Evolutionary conservation across 1,140 invertebrate species (phyloP), one percentile per base, ranked within the genome.

Genomic region (Pentalonia nigronervosa): DNA sequence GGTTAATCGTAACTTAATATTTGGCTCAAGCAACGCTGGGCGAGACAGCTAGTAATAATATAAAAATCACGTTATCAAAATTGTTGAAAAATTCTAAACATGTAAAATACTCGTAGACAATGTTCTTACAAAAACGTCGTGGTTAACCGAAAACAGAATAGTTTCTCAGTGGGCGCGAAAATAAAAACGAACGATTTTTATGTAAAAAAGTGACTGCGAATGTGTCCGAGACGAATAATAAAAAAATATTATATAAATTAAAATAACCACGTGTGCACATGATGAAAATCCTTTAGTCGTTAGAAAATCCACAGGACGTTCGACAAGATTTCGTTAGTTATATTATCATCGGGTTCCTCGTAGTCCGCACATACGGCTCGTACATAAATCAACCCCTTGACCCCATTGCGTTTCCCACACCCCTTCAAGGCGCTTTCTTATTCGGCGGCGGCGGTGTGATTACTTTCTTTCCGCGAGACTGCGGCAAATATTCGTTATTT

Each of bases 381-480:
- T 50, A 92, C 90, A 92, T 92, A 92, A 92, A 92, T 92, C 90
- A 92, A 83, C 90, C 67, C 47, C 67, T 92, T 45, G 45, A n/a
- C 41, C 67, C n/a, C 56, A 89, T 89, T 50, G 88, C n/a, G 17
- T 89, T 89, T 89, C 36, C 87, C 50, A 53, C 50, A 89, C 48
- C 88, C 50, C 50, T 11, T 56, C 89, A 56, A 90, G 41, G 30
- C 36, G 36, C 25, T 60, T 90, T 67, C 36, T 60, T 60, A 41
- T n/a, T 90, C 53, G 50, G 45, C 47, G 21, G 36, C 23, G 67
- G 9, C 47, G 67, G 76, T 92, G 48, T 67, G 89, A 90, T 81
- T 92, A 92, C 90, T 81, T 81, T 92, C 90, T 92, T 92, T 92
- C 90, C 90, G 90, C 60, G 90, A 92, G 90, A 83, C 90, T 92